phyloP scores from a whole-genome alignment of 2,113 vertebrate genomes.

The Pseudorhombus dupliciocellatus region DNA sequence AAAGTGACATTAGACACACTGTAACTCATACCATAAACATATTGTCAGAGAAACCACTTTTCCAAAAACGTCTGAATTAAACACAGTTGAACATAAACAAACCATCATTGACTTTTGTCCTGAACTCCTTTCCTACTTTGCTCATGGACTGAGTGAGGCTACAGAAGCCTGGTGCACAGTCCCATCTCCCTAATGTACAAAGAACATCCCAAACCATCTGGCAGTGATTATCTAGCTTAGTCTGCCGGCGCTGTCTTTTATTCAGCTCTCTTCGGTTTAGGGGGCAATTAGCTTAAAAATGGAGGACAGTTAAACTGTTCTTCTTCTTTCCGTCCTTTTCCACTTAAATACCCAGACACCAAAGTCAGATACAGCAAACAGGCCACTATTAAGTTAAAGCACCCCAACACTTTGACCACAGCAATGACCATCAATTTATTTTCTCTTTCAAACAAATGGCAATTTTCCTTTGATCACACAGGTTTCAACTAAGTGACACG shows the following conservation, averaged over 20 bases:
- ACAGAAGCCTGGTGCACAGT: conserved; percentile 3
- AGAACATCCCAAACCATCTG: conserved; percentile 45
- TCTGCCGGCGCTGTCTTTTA: conserved; percentile 8
- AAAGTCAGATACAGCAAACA: neutral
- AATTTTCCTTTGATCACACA: no score
- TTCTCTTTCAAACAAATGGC: neutral
- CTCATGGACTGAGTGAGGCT: conserved; percentile 2
- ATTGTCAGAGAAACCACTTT: neutral
- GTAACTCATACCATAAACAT: neutral
- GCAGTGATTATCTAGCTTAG: conserved; percentile 35
- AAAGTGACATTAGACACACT: neutral
- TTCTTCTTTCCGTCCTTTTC: neutral
- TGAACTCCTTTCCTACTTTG: conserved; percentile 14
- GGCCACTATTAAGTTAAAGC: neutral
- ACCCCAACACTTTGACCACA: no score
- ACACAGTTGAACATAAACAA: no score
- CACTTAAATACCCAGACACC: neutral
- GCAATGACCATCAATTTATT: neutral
- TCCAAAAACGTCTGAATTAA: neutral
- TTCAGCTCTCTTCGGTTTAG: conserved; percentile 11
- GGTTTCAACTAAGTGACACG: no score
- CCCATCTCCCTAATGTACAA: conserved; percentile 10
- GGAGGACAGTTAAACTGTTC: neutral
- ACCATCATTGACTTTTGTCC: neutral
- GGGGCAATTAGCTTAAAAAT: conserved; percentile 23